Evolutionary conservation across 2,888 invertebrate species (phyloP).

Genomic region (Opisthograptis luteolata): DNA sequence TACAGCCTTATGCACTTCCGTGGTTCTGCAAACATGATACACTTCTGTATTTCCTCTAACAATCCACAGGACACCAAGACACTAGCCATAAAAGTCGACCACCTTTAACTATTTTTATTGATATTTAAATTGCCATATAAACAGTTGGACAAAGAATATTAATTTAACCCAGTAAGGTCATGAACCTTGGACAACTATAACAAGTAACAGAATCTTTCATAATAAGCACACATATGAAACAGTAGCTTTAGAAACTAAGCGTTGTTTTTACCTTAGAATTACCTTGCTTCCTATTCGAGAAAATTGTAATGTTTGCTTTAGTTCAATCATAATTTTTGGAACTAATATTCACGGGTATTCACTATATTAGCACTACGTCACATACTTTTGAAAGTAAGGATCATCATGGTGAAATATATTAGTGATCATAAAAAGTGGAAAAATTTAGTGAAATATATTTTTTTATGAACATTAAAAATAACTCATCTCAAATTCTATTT

Average conservation of each 20-base stretch:
- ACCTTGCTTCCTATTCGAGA: slow-evolving; percentile 69
- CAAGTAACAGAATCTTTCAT: slow-evolving; percentile 32
- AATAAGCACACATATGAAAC: slow-evolving; percentile 26
- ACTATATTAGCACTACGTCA: slow-evolving; percentile 50
- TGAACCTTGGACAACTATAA: slow-evolving; percentile 59
- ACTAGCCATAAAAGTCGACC: not conserved
- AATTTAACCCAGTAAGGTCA: slow-evolving; percentile 60
- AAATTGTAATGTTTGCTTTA: slow-evolving; percentile 72
- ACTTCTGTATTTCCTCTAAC: slow-evolving; percentile 17
- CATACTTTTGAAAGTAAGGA: slow-evolving; percentile 48
- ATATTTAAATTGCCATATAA: slow-evolving; percentile 25
- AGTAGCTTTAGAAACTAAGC: slow-evolving; percentile 29
- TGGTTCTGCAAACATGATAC: slow-evolving; percentile 60
- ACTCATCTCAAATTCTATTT: slow-evolving; percentile 81
- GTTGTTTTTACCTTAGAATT: slow-evolving; percentile 64
- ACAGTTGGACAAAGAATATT: slow-evolving; percentile 47
- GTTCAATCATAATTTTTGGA: slow-evolving; percentile 75
- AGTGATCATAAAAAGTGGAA: slow-evolving; percentile 53
- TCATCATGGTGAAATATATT: slow-evolving; percentile 43
- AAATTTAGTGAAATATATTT: slow-evolving; percentile 49
- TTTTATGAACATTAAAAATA: slow-evolving; percentile 73
- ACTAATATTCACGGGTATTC: slow-evolving; percentile 56
- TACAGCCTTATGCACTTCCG: slow-evolving; percentile 47
- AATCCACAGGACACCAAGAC: not conserved
- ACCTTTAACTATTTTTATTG: not conserved